Percentiles rank a stretch among this genome's conserved stretches.
These are phyloP conservation scores for Sepioteuthis lessoniana DNA, from an alignment of 2,888 invertebrate genomes.

Conservation along the genomic window DNA sequence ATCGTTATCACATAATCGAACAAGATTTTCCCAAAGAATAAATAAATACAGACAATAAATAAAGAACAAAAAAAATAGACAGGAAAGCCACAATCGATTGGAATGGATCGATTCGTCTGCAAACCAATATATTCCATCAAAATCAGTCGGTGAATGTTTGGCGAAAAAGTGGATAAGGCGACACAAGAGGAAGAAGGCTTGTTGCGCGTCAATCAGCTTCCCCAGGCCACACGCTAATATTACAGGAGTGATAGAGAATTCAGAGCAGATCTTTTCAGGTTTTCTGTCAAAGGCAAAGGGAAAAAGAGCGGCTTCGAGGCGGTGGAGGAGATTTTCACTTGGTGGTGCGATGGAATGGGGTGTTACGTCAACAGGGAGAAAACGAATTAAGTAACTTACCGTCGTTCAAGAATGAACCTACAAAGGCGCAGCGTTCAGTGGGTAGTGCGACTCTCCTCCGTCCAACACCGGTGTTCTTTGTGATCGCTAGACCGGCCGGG, in stretches of 20 bases:
- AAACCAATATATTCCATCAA: slow-evolving; percentile 33
- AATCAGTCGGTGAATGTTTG: background rate
- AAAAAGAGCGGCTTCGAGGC: too few species aligned
- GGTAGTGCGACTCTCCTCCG: background rate
- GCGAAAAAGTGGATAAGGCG: background rate
- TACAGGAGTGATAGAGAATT: background rate
- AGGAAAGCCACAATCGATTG: background rate
- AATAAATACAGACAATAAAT: background rate
- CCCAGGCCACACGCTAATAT: background rate
- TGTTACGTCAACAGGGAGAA: background rate
- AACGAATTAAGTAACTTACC: slow-evolving; percentile 33
- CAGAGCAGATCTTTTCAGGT: background rate
- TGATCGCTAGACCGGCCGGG: background rate
- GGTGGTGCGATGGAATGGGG: background rate
- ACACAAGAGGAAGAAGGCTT: background rate
- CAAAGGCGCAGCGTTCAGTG: background rate
- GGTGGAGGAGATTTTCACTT: too few species aligned
- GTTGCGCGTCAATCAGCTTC: background rate
- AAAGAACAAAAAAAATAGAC: background rate
- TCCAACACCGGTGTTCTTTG: background rate
- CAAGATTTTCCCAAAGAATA: background rate
- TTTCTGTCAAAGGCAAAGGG: background rate
- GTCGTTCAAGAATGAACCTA: background rate
- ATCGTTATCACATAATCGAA: background rate
- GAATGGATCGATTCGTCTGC: background rate